Conservation (phyloP, 2,113 vertebrate genomes). For the Myotis lucifugus region DNA sequence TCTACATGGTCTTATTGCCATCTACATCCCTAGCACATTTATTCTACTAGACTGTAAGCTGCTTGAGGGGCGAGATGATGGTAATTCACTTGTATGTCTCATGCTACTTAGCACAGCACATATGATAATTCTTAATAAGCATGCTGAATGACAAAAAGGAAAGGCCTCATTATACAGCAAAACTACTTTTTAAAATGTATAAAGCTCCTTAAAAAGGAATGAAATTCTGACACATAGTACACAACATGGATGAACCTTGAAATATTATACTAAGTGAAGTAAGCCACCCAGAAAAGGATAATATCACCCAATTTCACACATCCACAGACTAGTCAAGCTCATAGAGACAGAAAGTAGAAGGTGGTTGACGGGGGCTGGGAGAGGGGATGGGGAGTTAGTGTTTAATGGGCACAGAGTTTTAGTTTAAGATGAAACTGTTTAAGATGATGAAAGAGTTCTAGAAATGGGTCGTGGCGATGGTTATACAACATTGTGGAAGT, state of each 20-base stretch:
- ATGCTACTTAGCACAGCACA: accelerated
- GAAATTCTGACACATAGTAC: background rate
- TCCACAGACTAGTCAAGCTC: background rate
- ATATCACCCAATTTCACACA: background rate
- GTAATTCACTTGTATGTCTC: background rate
- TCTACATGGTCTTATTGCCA: background rate
- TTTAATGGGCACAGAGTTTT: background rate
- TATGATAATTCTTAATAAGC: background rate
- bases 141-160: background rate
- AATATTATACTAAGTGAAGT: background rate
- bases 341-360: background rate
- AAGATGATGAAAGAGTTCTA: background rate
- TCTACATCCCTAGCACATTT: background rate
- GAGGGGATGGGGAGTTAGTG: background rate
- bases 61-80: background rate
- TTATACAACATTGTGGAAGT: background rate
- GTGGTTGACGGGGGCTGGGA: background rate
- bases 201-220: background rate
- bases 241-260: background rate
- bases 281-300: background rate
- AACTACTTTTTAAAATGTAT: background rate
- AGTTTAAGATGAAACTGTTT: background rate
- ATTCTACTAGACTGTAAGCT: background rate
- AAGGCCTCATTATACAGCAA: background rate
- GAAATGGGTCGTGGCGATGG: background rate